Base-by-base conservation (phyloP, 2,888 invertebrate genomes). In the Chloroclysta siterata region DNA sequence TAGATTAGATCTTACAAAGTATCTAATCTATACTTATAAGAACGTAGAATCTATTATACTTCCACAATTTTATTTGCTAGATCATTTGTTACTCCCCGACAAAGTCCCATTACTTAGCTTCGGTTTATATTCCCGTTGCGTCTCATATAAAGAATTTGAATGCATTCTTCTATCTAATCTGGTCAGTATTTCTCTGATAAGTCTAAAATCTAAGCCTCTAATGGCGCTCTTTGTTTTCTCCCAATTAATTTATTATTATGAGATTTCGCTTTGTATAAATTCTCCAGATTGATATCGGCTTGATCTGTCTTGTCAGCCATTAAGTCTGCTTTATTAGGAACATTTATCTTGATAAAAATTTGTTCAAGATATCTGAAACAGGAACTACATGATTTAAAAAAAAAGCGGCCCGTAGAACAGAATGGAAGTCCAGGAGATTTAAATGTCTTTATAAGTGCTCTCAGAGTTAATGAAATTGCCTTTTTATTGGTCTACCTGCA, bases 391-490 rank as follows among this genome's bases (percentile, higher is more conserved):
- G 70, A 72, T 68, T 75, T 73, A 69, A 68, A 22, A 72, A 75
- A 22, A 72, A 75, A 76, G 71, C 66, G 72, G 68, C 74, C 75
- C 69, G 72, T 76, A 72, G 72, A 78, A 72, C 77, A 74, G 77
- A 82, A 81, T 83, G 78, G 78, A 74, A 76, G 81, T 77, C 81
- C 76, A 77, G 78, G 79, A 78, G 70, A 74, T 84, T 89, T 86
- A 91, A 93, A 92, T 93, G 93, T 90, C 93, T 93, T 90, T 92
- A 92, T 92, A 92, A 92, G 91, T 92, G 93, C 87, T 84, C 87
- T 84, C 81, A 82, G 82, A 83, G 82, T 80, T 91, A 91, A 92
- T 92, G 91, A 92, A 93, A 92, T 82, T 81, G 79, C 79, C 80
- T 80, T 81, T 90, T 90, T 92, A 92, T 91, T 89, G 90, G 88